Percentiles rank a stretch among this genome's conserved stretches.
These are phyloP conservation scores for Sandelia bainsii DNA, from an alignment of 2,797 vertebrate species.

Conservation along the genomic window DNA sequence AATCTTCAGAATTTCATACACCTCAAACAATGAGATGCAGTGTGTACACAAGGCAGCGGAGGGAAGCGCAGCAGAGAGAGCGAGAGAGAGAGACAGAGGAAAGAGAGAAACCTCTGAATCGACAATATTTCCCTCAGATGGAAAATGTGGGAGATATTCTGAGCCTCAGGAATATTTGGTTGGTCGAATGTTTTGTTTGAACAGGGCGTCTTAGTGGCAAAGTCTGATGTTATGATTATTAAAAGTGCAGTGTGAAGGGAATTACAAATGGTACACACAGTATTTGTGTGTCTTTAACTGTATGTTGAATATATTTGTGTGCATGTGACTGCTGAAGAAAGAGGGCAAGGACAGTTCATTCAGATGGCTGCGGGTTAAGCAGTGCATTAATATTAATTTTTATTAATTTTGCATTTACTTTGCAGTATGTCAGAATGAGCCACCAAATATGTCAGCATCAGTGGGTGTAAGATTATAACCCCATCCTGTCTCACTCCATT, in stretches of 20 bases:
- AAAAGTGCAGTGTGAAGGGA: slow-evolving; percentile 74
- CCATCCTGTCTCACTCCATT: neutral
- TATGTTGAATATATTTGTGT: slow-evolving; percentile 46
- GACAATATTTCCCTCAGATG: slow-evolving; percentile 68
- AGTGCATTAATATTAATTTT: neutral
- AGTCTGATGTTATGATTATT: slow-evolving; percentile 76
- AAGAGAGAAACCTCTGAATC: slow-evolving; percentile 64
- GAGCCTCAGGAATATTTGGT: slow-evolving; percentile 70
- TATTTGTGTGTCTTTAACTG: slow-evolving; percentile 20
- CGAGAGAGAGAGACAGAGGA: slow-evolving; percentile 14
- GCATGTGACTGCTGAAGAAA: slow-evolving; percentile 41
- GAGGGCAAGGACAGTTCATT: slow-evolving; percentile 46
- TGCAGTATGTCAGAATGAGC: no score
- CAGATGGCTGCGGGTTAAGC: slow-evolving; percentile 35
- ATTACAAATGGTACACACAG: slow-evolving; percentile 50
- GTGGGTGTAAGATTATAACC: neutral
- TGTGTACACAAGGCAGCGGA: slow-evolving; percentile 48
- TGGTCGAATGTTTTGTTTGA: slow-evolving; percentile 76
- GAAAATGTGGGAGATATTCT: slow-evolving; percentile 75
- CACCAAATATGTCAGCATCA: neutral
- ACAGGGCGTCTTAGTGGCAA: slow-evolving; percentile 62
- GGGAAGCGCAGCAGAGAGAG: slow-evolving; percentile 28
- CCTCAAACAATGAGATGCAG: slow-evolving; percentile 61
- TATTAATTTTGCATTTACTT: neutral
- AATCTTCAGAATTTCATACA: slow-evolving; percentile 64